phyloP scores from a whole-genome alignment of 2,888 invertebrate species.

The Leptura quadrifasciata region DNA sequence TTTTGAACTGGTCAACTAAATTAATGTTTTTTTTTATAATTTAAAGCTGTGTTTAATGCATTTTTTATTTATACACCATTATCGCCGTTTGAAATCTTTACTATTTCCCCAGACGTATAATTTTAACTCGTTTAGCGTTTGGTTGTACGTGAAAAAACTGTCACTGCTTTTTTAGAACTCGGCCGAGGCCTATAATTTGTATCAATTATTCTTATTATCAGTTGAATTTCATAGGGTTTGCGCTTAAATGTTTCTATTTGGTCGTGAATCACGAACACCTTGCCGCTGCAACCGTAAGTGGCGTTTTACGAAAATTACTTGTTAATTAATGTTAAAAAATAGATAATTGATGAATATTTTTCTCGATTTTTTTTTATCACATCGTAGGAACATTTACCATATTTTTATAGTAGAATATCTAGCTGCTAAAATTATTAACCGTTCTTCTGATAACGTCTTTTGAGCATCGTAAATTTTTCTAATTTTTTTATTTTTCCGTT shows the following conservation, averaged over 20 bases:
- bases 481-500: too few relatives aligned
- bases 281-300: too few relatives aligned
- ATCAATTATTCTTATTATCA: conserved; percentile 19
- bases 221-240: neutral
- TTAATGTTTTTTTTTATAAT: conserved; percentile 23
- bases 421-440: too few relatives aligned
- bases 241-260: neutral
- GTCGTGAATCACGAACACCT: neutral
- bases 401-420: too few relatives aligned
- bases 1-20: neutral
- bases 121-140: conserved; percentile 18
- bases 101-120: conserved; percentile 16
- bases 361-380: too few relatives aligned
- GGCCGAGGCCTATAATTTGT: neutral
- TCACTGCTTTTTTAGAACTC: neutral
- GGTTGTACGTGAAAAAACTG: neutral
- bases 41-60: neutral
- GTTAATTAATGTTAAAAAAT: too few relatives aligned
- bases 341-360: too few relatives aligned
- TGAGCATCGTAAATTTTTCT: too few relatives aligned
- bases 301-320: neutral
- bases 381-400: too few relatives aligned
- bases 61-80: neutral
- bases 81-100: conserved; percentile 9
- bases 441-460: too few relatives aligned